A percentile compares a stretch with the other conserved stretches of the same genome.
phyloP scores from a whole-genome alignment of 1,140 invertebrate genomes.

The Calycopis cecrops region DNA sequence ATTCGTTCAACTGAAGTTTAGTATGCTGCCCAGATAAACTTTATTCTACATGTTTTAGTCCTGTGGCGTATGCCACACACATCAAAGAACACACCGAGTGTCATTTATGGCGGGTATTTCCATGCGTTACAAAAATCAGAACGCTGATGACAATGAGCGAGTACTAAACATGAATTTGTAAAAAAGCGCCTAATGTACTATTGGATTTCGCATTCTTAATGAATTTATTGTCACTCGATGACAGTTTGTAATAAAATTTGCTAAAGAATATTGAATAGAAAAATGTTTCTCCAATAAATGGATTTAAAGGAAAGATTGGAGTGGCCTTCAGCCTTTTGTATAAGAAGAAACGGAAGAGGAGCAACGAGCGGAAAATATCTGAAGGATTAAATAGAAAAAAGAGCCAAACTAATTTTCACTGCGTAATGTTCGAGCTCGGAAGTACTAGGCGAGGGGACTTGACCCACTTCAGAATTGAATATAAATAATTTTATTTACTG shows the following conservation, averaged over 20 bases:
- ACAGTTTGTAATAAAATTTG: conserved; percentile 3
- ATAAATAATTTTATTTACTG: too few species aligned
- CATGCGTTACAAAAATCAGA: too few species aligned
- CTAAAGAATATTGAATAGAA: conserved; percentile 10
- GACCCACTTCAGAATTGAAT: too few species aligned
- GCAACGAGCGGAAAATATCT: conserved; percentile 20
- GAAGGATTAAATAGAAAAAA: conserved; percentile 24
- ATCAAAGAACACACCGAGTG: too few species aligned
- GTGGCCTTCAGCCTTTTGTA: conserved; percentile 22
- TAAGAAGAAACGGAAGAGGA: conserved; percentile 22
- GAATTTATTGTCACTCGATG: not conserved
- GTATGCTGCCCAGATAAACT: too few species aligned
- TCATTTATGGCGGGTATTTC: too few species aligned
- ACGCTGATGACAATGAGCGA: too few species aligned
- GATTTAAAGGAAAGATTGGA: conserved; percentile 26
- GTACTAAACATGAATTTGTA: too few species aligned
- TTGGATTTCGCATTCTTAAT: not conserved
- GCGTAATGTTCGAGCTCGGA: conserved; percentile 12
- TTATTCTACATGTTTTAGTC: too few species aligned
- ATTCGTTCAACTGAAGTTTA: too few species aligned
- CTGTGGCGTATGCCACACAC: too few species aligned
- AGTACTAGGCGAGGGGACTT: not conserved
- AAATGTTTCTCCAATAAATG: conserved; percentile 17
- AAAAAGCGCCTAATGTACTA: too few species aligned
- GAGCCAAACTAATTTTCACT: conserved; percentile 22